These are phyloP conservation scores for Meta bourneti DNA, from an alignment of 2,888 invertebrate genomes.

Conservation along the genomic window DNA sequence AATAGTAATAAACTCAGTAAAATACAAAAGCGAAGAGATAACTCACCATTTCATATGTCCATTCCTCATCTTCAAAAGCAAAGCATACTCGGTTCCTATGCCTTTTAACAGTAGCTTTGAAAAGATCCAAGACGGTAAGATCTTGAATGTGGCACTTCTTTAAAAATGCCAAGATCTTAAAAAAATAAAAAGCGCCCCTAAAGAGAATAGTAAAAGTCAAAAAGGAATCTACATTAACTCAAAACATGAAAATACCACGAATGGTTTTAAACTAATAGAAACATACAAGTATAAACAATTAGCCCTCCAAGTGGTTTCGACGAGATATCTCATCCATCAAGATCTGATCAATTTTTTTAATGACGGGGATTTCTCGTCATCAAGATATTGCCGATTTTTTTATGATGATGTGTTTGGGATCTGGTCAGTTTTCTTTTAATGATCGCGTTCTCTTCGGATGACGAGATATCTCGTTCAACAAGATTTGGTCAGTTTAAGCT, in stretches of 20 bases:
- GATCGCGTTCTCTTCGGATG: too few species aligned
- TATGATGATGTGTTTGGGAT: too few species aligned
- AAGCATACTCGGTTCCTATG: slow-evolving; percentile 71
- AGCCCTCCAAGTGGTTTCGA: too few species aligned
- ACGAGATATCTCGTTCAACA: too few species aligned
- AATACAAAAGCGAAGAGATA: neutral
- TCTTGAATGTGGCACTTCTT: slow-evolving; percentile 36
- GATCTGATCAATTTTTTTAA: too few species aligned
- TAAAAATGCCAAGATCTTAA: neutral
- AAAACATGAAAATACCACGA: neutral
- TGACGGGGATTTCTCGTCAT: too few species aligned
- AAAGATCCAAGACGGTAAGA: slow-evolving; percentile 67
- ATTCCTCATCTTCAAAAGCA: slow-evolving; percentile 75
- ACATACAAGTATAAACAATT: too few species aligned
- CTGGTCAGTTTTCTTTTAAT: too few species aligned
- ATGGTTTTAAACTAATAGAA: too few species aligned
- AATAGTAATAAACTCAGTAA: neutral
- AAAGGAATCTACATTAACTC: neutral
- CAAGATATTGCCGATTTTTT: too few species aligned
- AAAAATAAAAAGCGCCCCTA: slow-evolving; percentile 33
- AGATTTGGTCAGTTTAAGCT: too few species aligned
- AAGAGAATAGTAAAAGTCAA: neutral
- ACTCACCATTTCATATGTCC: slow-evolving; percentile 82
- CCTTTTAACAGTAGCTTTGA: slow-evolving; percentile 38
- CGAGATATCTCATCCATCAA: too few species aligned